A percentile compares a stretch with the other conserved stretches of the same genome.
These are phyloP conservation scores for Gryon sp. DNA, from an alignment of 1,140 invertebrate genomes.

Conservation along the genomic window DNA sequence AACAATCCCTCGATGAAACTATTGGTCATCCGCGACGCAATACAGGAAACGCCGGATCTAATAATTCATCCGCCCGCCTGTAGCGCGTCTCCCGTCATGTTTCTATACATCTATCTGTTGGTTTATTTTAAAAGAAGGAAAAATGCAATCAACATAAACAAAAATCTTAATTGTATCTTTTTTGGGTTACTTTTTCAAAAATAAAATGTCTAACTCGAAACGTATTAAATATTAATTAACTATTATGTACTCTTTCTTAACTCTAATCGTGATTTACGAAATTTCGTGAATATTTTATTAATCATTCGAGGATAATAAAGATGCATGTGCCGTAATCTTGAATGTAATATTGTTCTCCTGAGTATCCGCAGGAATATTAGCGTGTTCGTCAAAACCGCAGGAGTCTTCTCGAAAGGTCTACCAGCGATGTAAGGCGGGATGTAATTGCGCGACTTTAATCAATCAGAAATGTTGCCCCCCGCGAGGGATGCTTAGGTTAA, in stretches of 20 bases:
- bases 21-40: conserved; percentile 80
- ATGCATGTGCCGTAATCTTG: conserved; percentile 12
- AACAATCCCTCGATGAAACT: conserved; percentile 81
- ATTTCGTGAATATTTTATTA: conserved; percentile 7
- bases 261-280: too few species aligned
- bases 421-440: conserved; percentile 72
- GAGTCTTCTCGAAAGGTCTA: conserved; percentile 53
- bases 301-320: conserved; percentile 5
- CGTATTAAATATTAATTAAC: too few species aligned
- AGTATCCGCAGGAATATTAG: conserved; percentile 42
- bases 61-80: conserved; percentile 77
- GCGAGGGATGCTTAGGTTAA: conserved; percentile 70
- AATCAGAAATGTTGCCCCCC: conserved; percentile 74
- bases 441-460: conserved; percentile 78
- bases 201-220: too few species aligned
- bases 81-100: conserved; percentile 56
- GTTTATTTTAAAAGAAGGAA: too few species aligned
- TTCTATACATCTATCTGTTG: conserved; percentile 47
- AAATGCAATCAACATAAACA: too few species aligned
- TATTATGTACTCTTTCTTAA: too few species aligned
- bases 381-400: conserved; percentile 53
- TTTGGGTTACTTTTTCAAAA: too few species aligned
- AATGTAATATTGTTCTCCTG: conserved; percentile 31
- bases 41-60: conserved; percentile 79
- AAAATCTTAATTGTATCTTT: conserved; percentile 41